Conservation (phyloP, 1,140 invertebrate genomes). For the Megalonaias nervosa region DNA sequence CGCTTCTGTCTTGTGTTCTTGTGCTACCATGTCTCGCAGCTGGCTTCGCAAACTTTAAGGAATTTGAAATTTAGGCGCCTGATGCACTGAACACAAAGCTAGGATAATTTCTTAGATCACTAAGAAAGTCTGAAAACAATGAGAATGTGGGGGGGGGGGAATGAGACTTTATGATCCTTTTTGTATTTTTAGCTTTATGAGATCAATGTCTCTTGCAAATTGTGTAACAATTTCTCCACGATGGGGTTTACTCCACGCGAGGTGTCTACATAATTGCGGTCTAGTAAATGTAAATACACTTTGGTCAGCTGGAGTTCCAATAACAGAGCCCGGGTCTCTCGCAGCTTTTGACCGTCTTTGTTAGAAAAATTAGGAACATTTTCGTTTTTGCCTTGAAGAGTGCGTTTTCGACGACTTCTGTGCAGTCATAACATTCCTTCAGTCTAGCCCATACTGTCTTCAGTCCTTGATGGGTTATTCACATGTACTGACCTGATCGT, state of each 20-base stretch:
- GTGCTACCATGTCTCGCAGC: conserved; percentile 8
- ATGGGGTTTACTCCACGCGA: conserved; percentile 34
- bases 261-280: conserved; percentile 26
- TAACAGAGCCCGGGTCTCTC: no score
- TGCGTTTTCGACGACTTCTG: no score
- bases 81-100: neutral
- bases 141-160: conserved; percentile 24
- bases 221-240: conserved; percentile 33
- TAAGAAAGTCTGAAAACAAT: conserved; percentile 35
- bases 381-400: no score
- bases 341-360: no score
- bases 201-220: conserved; percentile 48
- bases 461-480: no score
- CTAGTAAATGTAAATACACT: no score
- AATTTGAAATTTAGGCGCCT: no score
- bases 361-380: no score
- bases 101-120: conserved; percentile 18
- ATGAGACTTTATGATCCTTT: conserved; percentile 17
- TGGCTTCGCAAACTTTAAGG: neutral
- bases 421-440: no score
- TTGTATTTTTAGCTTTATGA: conserved; percentile 30
- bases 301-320: no score
- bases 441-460: no score
- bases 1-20: neutral
- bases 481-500: no score